A percentile compares a stretch with the other conserved stretches of the same genome.
Conservation (phyloP, 92 coral and sea anemone species). For the Phenganax subtilis region DNA sequence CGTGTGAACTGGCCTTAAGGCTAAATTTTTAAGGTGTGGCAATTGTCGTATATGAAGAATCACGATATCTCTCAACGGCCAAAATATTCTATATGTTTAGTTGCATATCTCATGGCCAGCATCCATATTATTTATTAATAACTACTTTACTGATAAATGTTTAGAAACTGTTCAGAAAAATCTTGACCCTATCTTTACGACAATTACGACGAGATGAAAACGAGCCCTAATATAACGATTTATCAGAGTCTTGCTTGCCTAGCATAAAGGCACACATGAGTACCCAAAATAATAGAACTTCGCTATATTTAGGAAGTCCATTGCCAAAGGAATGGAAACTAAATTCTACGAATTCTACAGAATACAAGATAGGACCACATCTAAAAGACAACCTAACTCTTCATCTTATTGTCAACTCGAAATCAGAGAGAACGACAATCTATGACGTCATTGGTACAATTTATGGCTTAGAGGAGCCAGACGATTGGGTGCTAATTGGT, state of each 20-base stretch:
- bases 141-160: too few species aligned
- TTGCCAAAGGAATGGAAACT: slow-evolving; percentile 46
- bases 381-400: slow-evolving; percentile 50
- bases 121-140: too few species aligned
- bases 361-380: slow-evolving; percentile 73
- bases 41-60: too few species aligned
- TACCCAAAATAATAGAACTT: neutral
- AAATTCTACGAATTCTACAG: slow-evolving; percentile 39
- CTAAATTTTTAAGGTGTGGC: too few species aligned
- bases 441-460: slow-evolving; percentile 90
- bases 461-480: slow-evolving; percentile 88
- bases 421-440: slow-evolving; percentile 51
- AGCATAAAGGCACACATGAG: neutral
- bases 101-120: too few species aligned
- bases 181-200: too few species aligned
- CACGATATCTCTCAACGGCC: too few species aligned
- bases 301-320: neutral
- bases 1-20: too few species aligned
- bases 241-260: neutral
- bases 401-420: slow-evolving; percentile 55
- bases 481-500: slow-evolving; percentile 80
- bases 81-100: too few species aligned
- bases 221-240: neutral
- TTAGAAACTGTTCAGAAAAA: too few species aligned
- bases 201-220: too few species aligned